Evolutionary conservation across 1,140 invertebrate genomes (phyloP).

Genomic region (Drosophila arizonae): DNA sequence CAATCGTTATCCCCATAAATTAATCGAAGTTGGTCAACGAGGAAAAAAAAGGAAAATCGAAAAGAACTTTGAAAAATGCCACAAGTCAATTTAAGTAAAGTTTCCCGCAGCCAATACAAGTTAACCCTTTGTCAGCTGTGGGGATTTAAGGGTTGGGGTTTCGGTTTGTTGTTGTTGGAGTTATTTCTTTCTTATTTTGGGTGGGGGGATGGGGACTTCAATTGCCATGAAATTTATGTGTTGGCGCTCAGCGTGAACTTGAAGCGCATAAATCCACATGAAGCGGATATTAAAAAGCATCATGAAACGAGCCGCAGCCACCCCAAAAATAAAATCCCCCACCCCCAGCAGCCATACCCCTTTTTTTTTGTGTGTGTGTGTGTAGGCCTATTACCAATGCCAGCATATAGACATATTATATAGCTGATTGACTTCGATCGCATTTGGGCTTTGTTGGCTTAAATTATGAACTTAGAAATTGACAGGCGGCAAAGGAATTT

Average conservation of each 20-base stretch:
- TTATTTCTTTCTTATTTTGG: slow-evolving; percentile 26
- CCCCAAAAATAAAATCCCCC: slow-evolving; percentile 8
- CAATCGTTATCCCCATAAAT: slow-evolving; percentile 68
- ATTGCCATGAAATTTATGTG: slow-evolving; percentile 78
- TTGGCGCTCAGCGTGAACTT: slow-evolving; percentile 73
- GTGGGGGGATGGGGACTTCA: slow-evolving; percentile 42
- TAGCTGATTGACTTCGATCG: slow-evolving; percentile 71
- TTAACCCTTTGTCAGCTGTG: slow-evolving; percentile 58
- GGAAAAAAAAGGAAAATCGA: neutral
- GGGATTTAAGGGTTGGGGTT: neutral
- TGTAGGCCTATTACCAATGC: slow-evolving; percentile 7
- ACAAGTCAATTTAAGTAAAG: slow-evolving; percentile 65
- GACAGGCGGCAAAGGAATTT: slow-evolving; percentile 53
- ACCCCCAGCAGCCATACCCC: neutral
- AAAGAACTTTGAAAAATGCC: slow-evolving; percentile 65
- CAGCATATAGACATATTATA: slow-evolving; percentile 57
- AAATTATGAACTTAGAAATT: slow-evolving; percentile 77
- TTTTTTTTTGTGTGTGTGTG: neutral
- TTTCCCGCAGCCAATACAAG: slow-evolving; percentile 20
- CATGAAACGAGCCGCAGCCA: slow-evolving; percentile 58
- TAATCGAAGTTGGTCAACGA: slow-evolving; percentile 56
- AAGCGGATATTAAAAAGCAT: slow-evolving; percentile 77
- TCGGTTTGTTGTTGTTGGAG: slow-evolving; percentile 29
- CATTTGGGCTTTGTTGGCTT: slow-evolving; percentile 56
- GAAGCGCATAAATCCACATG: slow-evolving; percentile 78